Percentiles rank a stretch among this genome's conserved stretches.
phyloP scores from a whole-genome alignment of 2,888 invertebrate species.

The Tinea pellionella region DNA sequence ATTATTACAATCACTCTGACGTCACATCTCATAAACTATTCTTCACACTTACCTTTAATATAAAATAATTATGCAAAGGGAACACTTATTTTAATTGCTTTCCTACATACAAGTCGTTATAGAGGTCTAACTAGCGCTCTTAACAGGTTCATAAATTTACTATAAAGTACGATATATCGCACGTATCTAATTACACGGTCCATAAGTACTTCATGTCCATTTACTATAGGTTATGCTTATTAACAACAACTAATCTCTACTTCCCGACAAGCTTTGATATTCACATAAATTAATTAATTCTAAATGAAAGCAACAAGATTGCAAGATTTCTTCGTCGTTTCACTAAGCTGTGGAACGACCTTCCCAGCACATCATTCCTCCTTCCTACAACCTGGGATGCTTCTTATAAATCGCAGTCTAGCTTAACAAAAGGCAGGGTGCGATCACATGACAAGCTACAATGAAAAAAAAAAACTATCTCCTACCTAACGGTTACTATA shows the following conservation, averaged over 20 bases:
- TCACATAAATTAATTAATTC: not conserved
- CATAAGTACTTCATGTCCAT: not conserved
- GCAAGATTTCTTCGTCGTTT: no score
- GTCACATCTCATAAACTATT: not conserved
- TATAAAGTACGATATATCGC: conserved; percentile 15
- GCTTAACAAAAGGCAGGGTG: no score
- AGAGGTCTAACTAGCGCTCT: not conserved
- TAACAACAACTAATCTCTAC: not conserved
- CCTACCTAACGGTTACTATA: not conserved
- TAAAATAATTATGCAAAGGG: conserved; percentile 2
- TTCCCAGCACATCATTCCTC: no score
- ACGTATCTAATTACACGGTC: conserved; percentile 23
- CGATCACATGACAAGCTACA: no score
- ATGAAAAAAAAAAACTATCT: no score
- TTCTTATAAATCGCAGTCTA: no score
- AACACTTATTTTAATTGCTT: conserved; percentile 6
- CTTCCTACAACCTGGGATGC: no score
- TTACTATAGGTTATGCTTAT: not conserved
- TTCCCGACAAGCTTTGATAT: not conserved
- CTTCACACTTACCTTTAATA: conserved; percentile 3
- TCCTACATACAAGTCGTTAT: not conserved
- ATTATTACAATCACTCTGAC: no score
- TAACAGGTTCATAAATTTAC: conserved; percentile 2
- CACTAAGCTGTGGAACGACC: no score
- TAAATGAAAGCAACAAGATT: not conserved